Evolutionary conservation across 2,797 vertebrate genomes (phyloP), one percentile per base, ranked within the genome.

Genomic region (Cirrhinus molitorella): DNA sequence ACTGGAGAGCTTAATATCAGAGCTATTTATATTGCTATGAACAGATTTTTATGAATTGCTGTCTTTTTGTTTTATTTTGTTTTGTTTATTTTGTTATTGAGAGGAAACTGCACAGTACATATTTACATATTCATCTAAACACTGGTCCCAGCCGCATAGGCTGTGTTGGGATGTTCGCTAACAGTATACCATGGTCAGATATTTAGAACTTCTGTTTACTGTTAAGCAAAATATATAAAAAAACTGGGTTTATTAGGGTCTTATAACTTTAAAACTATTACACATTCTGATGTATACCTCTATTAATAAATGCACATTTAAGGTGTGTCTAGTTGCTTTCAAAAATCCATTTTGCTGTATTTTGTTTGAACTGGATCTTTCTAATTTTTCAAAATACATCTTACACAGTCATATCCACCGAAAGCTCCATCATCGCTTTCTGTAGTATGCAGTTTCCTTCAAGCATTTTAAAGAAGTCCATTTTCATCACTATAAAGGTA

Each of bases 401-500:
- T 21, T 53, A 53, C 19, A 1, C 47, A 34, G 51, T 73, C 28
- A 11, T 34, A n/a, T 34, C 49, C 25, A 73, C 28, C 17, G n/a
- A 53, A 31, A 73, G 47, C 71, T 28, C 25, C 59, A 31, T 28
- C 31, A 31, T 63, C 5, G 14, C 25, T 73, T 34, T 53, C 11
- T 34, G 71, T 21, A 34, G 28, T 34, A 73, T 73, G 49, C 3
- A 53, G 71, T 53, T 28, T 73, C 71, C 25, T 28, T 21, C 71
- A 73, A 73, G 28, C 25, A 53, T 73, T 73, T 53, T 19, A 34
- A 5, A 3, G 3, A 53, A 34, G 71, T 73, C 71, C 71, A 73
- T 73, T 73, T 53, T 28, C 47, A 53, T 73, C 21, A 75, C 12
- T 57, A 23, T 75, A 75, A 57, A 75, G 72, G 49, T n/a, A 79